Conservation (phyloP, 2,113 vertebrate genomes). For the Zingel zingel region DNA sequence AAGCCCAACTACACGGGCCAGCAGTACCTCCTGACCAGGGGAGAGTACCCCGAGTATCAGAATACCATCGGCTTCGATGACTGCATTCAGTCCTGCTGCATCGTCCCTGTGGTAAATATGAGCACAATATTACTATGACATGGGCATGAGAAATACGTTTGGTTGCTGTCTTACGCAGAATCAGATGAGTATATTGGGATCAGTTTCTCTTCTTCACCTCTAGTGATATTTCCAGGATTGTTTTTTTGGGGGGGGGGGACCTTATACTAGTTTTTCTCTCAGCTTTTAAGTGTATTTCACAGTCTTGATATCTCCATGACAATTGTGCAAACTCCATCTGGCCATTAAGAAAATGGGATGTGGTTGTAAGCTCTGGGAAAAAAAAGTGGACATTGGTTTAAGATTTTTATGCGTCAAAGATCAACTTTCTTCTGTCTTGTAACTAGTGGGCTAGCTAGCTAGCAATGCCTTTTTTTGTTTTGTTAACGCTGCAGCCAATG, state of each 20-base stretch:
- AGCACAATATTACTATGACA: background rate
- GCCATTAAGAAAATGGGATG: background rate
- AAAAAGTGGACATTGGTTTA: background rate
- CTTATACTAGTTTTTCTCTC: no score
- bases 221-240: no score
- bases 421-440: background rate
- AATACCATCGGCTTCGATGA: conserved; percentile 60
- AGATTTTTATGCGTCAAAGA: background rate
- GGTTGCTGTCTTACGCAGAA: background rate
- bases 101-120: conserved; percentile 72
- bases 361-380: background rate
- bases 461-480: background rate
- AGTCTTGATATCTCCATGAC: background rate
- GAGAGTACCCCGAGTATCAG: conserved; percentile 77
- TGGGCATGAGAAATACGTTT: background rate
- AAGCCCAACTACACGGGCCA: conserved; percentile 50
- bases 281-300: no score
- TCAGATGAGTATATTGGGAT: background rate
- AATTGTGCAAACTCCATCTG: background rate
- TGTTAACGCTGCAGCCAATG: background rate
- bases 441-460: background rate
- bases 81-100: conserved; percentile 78
- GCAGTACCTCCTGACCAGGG: conserved; percentile 73
- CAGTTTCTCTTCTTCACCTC: no score
- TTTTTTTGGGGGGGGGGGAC: no score